Conservation (phyloP, 1,140 invertebrate genomes). For the Philaenus spumarius region DNA sequence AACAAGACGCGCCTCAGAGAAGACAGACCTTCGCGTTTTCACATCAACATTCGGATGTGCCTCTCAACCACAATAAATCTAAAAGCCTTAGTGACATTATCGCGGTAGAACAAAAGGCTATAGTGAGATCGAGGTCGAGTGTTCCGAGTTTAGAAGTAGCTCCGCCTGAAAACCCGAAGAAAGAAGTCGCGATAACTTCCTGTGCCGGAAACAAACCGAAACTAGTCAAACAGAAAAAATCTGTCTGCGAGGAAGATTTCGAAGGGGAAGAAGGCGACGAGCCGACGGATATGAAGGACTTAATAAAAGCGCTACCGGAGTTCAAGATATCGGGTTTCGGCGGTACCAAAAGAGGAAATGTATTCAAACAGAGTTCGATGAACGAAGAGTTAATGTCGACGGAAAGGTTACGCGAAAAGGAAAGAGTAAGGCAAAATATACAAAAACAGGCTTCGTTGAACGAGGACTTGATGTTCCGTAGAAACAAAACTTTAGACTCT, state of each 20-base stretch:
- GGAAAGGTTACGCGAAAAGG: conserved; percentile 74
- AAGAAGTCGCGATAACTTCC: conserved; percentile 17
- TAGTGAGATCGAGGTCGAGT: conserved; percentile 62
- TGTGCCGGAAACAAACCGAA: conserved; percentile 46
- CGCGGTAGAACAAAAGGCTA: conserved; percentile 52
- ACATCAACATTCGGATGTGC: conserved; percentile 39
- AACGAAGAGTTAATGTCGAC: conserved; percentile 84
- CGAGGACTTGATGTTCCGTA: conserved; percentile 73
- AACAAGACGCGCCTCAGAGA: conserved; percentile 41
- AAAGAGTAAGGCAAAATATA: conserved; percentile 74
- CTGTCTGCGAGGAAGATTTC: conserved; percentile 51
- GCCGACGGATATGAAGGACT: conserved; percentile 55
- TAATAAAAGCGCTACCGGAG: conserved; percentile 52
- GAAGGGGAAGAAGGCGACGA: conserved; percentile 53
- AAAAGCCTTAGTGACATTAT: conserved; percentile 70
- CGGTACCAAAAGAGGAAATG: conserved; percentile 46
- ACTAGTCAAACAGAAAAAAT: conserved; percentile 74
- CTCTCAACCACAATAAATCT: conserved; percentile 56
- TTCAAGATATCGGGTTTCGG: conserved; percentile 44
- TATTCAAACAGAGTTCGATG: conserved; percentile 79
- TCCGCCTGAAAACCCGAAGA: conserved; percentile 22
- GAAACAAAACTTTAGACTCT: conserved; percentile 57
- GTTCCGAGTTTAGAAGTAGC: conserved; percentile 54
- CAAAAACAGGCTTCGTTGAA: conserved; percentile 84
- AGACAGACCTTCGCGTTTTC: conserved; percentile 45